Conservation (phyloP, 2,113 vertebrate genomes). For the Heterotis niloticus region DNA sequence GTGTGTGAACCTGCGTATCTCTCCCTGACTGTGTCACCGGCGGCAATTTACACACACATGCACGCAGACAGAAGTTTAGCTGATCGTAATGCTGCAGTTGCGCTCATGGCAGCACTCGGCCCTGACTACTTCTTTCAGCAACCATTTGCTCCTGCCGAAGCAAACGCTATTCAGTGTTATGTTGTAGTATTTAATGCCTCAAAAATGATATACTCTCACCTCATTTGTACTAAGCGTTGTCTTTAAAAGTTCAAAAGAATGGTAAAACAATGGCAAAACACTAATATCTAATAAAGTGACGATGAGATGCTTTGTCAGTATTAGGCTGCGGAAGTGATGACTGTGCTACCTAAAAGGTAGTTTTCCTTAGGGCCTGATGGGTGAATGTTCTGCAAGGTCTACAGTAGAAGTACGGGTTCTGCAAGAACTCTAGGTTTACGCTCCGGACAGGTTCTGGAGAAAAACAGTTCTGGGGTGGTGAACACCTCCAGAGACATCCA, state of each 20-base stretch:
- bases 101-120: neutral
- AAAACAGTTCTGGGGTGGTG: too few species aligned
- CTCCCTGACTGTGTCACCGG: neutral
- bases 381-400: neutral
- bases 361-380: neutral
- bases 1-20: too few species aligned
- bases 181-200: neutral
- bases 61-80: neutral
- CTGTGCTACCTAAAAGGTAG: neutral
- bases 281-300: too few species aligned
- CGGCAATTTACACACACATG: neutral
- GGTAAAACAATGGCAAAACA: too few species aligned
- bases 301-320: too few species aligned
- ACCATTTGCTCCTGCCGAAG: neutral
- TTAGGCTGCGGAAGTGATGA: too few species aligned
- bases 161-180: neutral
- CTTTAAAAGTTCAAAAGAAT: too few species aligned
- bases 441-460: too few species aligned
- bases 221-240: too few species aligned
- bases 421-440: neutral
- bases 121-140: neutral
- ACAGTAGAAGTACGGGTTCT: neutral
- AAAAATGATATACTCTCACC: too few species aligned
- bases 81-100: neutral
- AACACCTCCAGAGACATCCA: too few species aligned